Percentiles rank a stretch among this genome's conserved stretches.
phyloP scores from a whole-genome alignment of 2,113 vertebrate species.

The Spea multiplicata region DNA sequence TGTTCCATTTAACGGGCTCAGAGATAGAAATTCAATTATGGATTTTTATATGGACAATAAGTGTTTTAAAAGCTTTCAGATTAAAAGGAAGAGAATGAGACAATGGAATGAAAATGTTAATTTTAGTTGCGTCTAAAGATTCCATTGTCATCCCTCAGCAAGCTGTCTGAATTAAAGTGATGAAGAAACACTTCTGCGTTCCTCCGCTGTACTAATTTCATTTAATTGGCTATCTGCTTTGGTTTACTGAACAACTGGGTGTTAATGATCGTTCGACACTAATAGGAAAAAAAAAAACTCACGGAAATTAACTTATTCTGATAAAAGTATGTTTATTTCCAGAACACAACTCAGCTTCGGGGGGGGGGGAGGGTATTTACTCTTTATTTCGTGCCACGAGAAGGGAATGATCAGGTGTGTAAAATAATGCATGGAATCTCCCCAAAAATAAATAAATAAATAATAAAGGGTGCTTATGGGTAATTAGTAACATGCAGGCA shows the following conservation, averaged over 20 bases:
- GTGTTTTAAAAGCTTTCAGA: conserved; percentile 46
- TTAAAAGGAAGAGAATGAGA: conserved; percentile 50
- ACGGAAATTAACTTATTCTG: conserved; percentile 57
- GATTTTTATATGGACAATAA: conserved; percentile 27
- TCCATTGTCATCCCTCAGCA: conserved; percentile 55
- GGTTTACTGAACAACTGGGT: conserved; percentile 69
- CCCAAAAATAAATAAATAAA: too few relatives aligned
- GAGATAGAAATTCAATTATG: conserved; percentile 8
- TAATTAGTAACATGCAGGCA: too few relatives aligned
- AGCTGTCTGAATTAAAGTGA: conserved; percentile 54
- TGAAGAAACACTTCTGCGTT: conserved; percentile 65
- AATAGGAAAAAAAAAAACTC: conserved; percentile 59
- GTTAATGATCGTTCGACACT: conserved; percentile 67
- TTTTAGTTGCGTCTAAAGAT: conserved; percentile 58
- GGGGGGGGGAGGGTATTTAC: neutral
- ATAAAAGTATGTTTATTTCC: conserved; percentile 36
- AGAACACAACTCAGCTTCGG: neutral
- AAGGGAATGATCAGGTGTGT: neutral
- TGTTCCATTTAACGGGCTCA: conserved; percentile 31
- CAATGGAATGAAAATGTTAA: conserved; percentile 54
- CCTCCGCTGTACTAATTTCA: conserved; percentile 67
- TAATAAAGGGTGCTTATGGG: too few relatives aligned
- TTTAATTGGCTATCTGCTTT: conserved; percentile 62
- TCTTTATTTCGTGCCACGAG: neutral
- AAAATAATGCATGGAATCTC: neutral